These are phyloP conservation scores for Gerris lacustris DNA, from an alignment of 2,888 invertebrate species.

Conservation along the genomic window DNA sequence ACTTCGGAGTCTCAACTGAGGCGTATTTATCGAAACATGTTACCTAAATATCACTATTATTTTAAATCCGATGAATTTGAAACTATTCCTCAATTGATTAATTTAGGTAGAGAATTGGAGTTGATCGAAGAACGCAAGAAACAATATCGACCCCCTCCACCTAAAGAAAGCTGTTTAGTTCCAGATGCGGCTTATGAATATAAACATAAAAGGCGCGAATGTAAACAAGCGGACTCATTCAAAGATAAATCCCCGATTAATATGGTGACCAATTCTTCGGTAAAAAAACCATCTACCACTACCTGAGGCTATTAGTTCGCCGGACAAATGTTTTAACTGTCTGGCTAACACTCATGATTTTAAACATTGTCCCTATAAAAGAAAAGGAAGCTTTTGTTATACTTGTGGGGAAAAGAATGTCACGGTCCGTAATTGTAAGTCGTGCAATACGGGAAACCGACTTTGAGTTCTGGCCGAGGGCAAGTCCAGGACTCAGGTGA, in stretches of 20 bases:
- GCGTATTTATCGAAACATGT: too few species aligned
- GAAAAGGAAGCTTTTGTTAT: background rate
- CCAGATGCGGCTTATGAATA: background rate
- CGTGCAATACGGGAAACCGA: background rate
- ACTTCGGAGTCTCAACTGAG: too few species aligned
- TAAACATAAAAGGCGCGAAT: background rate
- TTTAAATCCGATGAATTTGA: background rate
- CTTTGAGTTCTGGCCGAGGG: background rate
- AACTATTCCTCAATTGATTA: background rate
- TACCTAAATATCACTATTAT: background rate
- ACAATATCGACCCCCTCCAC: background rate
- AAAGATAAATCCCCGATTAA: background rate
- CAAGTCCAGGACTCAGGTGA: constrained; percentile 36
- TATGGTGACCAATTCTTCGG: background rate
- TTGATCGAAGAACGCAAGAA: background rate
- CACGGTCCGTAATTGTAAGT: too few species aligned
- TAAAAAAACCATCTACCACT: background rate
- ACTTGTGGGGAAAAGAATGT: too few species aligned
- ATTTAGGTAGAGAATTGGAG: background rate
- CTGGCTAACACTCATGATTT: background rate
- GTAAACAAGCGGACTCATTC: background rate
- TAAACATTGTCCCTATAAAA: background rate
- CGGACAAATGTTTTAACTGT: background rate
- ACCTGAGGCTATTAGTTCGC: too few species aligned
- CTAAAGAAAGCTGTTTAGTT: background rate